Conservation (phyloP, 2,113 vertebrate species). For the Mionectes macconnelli region DNA sequence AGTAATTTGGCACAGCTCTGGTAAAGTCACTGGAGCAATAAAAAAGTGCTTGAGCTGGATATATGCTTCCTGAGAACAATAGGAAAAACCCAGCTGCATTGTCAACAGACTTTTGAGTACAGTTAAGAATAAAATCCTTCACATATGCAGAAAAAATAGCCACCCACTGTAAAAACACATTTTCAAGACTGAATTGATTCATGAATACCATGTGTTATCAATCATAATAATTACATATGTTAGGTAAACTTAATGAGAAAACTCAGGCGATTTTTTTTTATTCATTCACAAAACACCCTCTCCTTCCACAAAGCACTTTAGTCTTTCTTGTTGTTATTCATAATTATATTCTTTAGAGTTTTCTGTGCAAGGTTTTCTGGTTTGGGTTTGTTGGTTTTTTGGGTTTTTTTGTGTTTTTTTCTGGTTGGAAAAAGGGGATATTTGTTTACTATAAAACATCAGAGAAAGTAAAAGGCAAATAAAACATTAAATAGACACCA, state of each 20-base stretch:
- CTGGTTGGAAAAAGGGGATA: neutral
- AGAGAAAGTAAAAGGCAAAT: neutral
- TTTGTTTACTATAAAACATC: neutral
- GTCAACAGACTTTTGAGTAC: neutral
- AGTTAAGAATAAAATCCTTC: slow-evolving; percentile 23
- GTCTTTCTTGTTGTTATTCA: neutral
- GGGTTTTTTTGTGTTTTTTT: too few relatives aligned
- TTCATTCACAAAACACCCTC: neutral
- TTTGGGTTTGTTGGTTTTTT: neutral
- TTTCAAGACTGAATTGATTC: slow-evolving; percentile 12
- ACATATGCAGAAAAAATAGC: neutral
- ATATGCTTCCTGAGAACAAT: neutral
- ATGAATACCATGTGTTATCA: neutral
- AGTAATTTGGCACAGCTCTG: neutral
- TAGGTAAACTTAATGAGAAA: slow-evolving; percentile 30
- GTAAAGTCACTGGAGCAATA: neutral
- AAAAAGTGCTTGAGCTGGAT: neutral
- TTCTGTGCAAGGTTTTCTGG: neutral
- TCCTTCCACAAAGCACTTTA: neutral
- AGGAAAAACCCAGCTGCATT: neutral
- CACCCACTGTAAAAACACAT: neutral
- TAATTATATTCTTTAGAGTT: neutral
- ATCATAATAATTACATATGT: slow-evolving; percentile 22
- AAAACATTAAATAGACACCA: neutral
- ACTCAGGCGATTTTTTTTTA: neutral